Evolutionary conservation across 1,140 invertebrate genomes (phyloP), one percentile per base, ranked within the genome.

Genomic region (Solen grandis): DNA sequence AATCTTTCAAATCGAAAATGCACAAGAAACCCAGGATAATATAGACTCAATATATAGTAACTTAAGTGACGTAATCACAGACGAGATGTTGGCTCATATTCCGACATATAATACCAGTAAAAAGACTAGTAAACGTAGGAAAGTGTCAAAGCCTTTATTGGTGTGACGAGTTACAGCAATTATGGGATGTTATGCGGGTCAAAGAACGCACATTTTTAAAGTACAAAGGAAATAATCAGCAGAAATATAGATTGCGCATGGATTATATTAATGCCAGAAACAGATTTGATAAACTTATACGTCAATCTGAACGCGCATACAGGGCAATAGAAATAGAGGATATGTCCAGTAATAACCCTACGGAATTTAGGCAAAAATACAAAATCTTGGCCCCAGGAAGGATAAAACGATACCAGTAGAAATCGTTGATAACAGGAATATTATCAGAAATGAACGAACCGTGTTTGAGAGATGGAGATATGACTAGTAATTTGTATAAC

Each of bases 331-430:
- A 66, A 29, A 77, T 77, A 69, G 75, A 69, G 16, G 4, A n/a
- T 10, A 13, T 77, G 38, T 25, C 22, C 13, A 68, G 31, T 5
- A 54, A 54, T 16, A 66, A 77, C 46, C 75, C 75, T 14, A 77
- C 35, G 14, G 62, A 65, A 54, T 68, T 77, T 55, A 68, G 75
- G 75, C 13, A 36, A 31, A 68, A 29, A 55, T 77, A n/a, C 59
- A 68, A 66, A 29, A 68, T 19, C 41, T 77, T 31, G 75, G 75
- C 5, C 75, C 75, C 8, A 68, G 41, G 31, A 77, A 69, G 16
- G 22, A 5, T 31, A 50, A 25, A 41, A 27, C 19, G n/a, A n/a
- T n/a, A n/a, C n/a, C n/a, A n/a, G n/a, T n/a, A n/a, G n/a, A n/a
- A n/a, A n/a, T n/a, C n/a, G 10, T 35, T 13, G 19, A n/a, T 25